A percentile compares a stretch with the other conserved stretches of the same genome.
phyloP scores from a whole-genome alignment of 2,797 vertebrate species.

The Luscinia luscinia region DNA sequence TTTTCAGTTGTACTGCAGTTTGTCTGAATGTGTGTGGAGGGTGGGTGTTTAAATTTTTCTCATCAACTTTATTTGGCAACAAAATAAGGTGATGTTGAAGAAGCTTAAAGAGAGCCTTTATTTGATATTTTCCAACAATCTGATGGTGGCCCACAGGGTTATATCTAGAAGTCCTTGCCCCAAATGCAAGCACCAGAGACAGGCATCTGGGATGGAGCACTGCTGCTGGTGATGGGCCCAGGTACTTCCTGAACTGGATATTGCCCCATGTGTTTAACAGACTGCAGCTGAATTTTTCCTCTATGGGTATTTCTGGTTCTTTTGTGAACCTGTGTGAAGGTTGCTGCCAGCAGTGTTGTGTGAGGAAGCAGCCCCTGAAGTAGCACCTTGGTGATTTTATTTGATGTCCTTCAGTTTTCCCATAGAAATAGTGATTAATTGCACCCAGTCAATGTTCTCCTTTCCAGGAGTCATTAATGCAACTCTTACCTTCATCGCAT shows the following conservation, averaged over 20 bases:
- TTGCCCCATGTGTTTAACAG: not conserved
- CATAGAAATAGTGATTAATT: not conserved
- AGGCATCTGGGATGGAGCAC: not conserved
- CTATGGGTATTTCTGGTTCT: not conserved
- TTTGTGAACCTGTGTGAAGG: not conserved
- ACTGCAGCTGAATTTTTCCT: not conserved
- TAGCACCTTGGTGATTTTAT: not conserved
- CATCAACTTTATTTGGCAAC: not conserved
- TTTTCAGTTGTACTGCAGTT: not conserved
- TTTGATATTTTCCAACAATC: not conserved
- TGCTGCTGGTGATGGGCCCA: not conserved
- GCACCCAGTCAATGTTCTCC: not conserved
- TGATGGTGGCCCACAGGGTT: not conserved
- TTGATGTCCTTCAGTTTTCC: not conserved
- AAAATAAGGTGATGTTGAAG: not conserved
- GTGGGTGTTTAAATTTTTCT: not conserved
- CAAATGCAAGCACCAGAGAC: fast-evolving
- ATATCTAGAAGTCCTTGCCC: not conserved
- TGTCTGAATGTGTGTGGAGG: not conserved
- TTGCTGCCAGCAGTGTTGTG: not conserved
- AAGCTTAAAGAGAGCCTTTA: not conserved
- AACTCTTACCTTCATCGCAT: not conserved
- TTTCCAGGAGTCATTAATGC: not conserved
- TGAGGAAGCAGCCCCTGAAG: not conserved
- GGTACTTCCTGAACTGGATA: not conserved